A percentile compares a stretch with the other conserved stretches of the same genome.
Conservation (phyloP, 2,888 invertebrate genomes). For the Nemoura dubitans region DNA sequence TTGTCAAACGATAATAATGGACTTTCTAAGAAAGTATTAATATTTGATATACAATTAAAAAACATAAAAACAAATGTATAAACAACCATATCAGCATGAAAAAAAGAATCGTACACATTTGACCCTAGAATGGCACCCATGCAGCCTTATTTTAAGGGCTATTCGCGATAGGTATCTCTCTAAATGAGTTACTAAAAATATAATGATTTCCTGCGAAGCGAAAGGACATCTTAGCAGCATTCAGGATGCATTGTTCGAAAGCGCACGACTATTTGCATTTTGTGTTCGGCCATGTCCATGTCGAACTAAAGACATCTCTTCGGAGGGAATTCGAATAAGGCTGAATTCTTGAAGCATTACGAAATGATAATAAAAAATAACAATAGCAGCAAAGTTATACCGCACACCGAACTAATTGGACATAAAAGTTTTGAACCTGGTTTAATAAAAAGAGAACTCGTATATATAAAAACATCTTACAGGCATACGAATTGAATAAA, state of each 20-base stretch:
- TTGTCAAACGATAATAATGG: too few relatives aligned
- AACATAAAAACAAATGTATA: too few relatives aligned
- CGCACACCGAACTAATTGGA: constrained; percentile 24
- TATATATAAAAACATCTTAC: background rate
- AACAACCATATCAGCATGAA: too few relatives aligned
- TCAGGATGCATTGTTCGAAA: background rate
- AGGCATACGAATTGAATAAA: background rate
- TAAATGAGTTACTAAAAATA: too few relatives aligned
- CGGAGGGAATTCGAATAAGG: background rate
- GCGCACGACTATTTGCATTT: background rate
- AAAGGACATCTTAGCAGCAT: too few relatives aligned
- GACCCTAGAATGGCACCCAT: too few relatives aligned
- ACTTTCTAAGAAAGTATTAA: too few relatives aligned
- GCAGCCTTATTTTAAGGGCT: too few relatives aligned
- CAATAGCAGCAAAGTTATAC: background rate
- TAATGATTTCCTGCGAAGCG: too few relatives aligned
- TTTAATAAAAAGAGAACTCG: background rate
- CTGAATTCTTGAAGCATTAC: constrained; percentile 24
- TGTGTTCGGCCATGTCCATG: background rate
- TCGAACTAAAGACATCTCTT: background rate
- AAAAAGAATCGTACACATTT: too few relatives aligned
- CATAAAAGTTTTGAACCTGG: background rate
- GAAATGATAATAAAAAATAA: constrained; percentile 26
- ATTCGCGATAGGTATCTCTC: too few relatives aligned
- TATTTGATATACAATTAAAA: too few relatives aligned